phyloP scores from a whole-genome alignment of 1,140 invertebrate species.

The Drosophila serrata region DNA sequence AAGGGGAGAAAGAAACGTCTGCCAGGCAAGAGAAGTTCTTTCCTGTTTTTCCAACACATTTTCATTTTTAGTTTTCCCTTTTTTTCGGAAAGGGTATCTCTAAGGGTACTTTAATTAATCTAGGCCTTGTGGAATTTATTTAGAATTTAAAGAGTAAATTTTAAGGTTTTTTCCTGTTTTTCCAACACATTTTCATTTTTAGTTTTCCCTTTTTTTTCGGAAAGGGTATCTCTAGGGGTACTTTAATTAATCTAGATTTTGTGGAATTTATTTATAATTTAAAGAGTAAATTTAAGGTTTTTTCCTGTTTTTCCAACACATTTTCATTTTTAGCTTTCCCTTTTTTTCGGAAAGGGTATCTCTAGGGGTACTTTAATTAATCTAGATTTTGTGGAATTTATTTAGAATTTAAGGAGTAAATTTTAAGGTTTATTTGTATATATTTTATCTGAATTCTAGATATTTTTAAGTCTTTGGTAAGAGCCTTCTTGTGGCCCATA shows the following conservation, averaged over 20 bases:
- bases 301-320: slow-evolving; percentile 15
- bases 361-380: neutral
- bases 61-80: slow-evolving; percentile 10
- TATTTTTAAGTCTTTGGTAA: too few relatives aligned
- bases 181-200: slow-evolving; percentile 23
- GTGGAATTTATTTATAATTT: neutral
- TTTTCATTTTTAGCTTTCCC: slow-evolving; percentile 14
- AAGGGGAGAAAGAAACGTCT: neutral
- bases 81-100: neutral
- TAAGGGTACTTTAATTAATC: neutral
- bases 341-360: neutral
- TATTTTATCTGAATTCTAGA: too few relatives aligned
- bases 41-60: slow-evolving; percentile 17
- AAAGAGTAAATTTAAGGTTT: neutral
- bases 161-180: slow-evolving; percentile 22
- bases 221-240: neutral
- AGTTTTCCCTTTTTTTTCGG: neutral
- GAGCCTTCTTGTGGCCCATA: too few relatives aligned
- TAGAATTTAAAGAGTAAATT: too few relatives aligned
- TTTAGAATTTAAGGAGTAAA: too few relatives aligned
- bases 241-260: neutral
- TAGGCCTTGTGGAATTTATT: neutral
- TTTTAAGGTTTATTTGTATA: too few relatives aligned
- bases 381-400: neutral
- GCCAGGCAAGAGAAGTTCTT: slow-evolving; percentile 24